Percentiles rank a stretch among this genome's conserved stretches.
Evolutionary conservation across 1,140 invertebrate species (phyloP).

Genomic region (Aphelenchoides fujianensis): DNA sequence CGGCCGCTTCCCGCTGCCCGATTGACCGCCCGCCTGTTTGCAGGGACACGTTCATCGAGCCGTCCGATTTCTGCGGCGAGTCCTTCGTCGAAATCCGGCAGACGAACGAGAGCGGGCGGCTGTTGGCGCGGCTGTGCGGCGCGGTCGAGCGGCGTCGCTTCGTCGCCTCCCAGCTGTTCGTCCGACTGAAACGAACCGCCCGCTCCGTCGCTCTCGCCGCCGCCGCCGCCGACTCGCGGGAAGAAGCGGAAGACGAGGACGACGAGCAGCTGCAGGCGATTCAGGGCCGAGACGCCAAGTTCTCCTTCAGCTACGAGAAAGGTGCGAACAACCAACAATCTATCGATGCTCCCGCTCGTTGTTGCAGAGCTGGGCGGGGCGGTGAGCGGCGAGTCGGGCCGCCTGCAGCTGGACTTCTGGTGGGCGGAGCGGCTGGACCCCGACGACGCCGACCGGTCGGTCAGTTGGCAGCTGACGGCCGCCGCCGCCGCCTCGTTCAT

Average conservation of each 20-base stretch:
- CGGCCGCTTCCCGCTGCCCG: background rate
- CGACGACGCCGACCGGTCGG: background rate
- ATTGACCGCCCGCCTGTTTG: background rate
- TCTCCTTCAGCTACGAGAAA: background rate
- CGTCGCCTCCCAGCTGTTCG: background rate
- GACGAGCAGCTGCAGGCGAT: background rate
- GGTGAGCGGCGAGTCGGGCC: background rate
- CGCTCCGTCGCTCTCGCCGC: too few species aligned
- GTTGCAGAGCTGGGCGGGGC: background rate
- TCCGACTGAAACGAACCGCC: constrained; percentile 6
- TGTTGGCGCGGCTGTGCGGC: constrained; percentile 9
- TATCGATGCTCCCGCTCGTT: background rate
- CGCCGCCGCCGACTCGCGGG: background rate
- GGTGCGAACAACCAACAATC: background rate
- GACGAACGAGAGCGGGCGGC: background rate
- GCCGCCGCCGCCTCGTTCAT: background rate
- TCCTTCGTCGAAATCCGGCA: constrained; percentile 6
- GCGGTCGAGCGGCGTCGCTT: background rate
- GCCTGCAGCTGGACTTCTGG: background rate
- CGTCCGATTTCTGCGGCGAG: constrained; percentile 7
- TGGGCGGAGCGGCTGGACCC: background rate
- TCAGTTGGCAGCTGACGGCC: background rate
- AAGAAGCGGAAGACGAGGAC: too few species aligned
- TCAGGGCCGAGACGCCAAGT: background rate
- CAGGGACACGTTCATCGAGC: background rate